Conservation (phyloP, 1,140 invertebrate species). For the Macrotrachela quadricornifera region DNA sequence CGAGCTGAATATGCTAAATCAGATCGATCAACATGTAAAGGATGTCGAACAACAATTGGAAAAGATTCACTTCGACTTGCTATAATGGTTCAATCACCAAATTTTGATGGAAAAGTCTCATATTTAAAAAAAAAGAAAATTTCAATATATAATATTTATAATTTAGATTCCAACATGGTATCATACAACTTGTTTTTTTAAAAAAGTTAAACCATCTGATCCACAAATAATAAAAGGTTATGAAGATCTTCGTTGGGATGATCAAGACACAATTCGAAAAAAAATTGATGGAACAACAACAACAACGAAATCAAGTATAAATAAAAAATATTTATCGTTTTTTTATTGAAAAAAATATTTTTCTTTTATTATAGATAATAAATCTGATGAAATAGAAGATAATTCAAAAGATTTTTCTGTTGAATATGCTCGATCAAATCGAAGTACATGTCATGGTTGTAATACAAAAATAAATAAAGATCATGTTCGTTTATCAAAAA, state of each 20-base stretch:
- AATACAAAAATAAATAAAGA: slow-evolving; percentile 60
- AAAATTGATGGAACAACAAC: slow-evolving; percentile 37
- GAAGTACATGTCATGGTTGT: slow-evolving; percentile 59
- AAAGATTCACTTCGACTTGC: slow-evolving; percentile 57
- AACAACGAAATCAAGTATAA: neutral
- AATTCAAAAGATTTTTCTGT: slow-evolving; percentile 42
- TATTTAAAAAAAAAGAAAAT: no score
- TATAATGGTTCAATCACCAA: slow-evolving; percentile 64
- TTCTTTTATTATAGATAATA: slow-evolving; percentile 7
- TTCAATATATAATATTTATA: neutral
- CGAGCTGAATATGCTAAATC: slow-evolving; percentile 72
- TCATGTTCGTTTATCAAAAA: neutral
- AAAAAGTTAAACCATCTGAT: slow-evolving; percentile 45
- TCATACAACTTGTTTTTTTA: slow-evolving; percentile 69
- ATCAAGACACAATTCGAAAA: slow-evolving; percentile 58
- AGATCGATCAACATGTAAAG: slow-evolving; percentile 55
- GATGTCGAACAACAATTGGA: slow-evolving; percentile 50
- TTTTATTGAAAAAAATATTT: no score
- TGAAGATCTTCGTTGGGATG: slow-evolving; percentile 53
- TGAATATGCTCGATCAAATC: slow-evolving; percentile 68
- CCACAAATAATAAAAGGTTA: slow-evolving; percentile 60
- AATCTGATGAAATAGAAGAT: slow-evolving; percentile 13
- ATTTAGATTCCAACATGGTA: slow-evolving; percentile 51
- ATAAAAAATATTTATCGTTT: neutral
- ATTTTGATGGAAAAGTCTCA: slow-evolving; percentile 71